Conservation (phyloP, 2,888 invertebrate genomes). For the Drosophila infuscata region DNA sequence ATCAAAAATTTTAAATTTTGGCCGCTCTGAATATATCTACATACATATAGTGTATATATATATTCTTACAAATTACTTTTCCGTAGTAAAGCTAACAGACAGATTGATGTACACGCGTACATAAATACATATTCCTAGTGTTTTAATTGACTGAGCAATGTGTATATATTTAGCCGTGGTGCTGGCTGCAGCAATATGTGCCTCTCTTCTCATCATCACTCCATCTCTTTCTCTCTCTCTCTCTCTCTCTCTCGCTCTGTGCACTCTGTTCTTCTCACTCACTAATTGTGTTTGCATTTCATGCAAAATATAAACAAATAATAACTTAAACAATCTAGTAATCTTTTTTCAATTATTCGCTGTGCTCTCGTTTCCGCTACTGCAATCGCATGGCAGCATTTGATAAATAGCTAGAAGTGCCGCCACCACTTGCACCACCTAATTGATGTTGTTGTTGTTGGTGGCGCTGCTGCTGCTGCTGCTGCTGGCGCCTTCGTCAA, state of each 20-base stretch:
- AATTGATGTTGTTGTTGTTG: constrained; percentile 29
- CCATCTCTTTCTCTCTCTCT: not conserved
- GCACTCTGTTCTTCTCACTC: constrained; percentile 7
- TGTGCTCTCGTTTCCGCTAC: constrained; percentile 27
- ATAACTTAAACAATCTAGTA: constrained; percentile 57
- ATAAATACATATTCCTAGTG: constrained; percentile 12
- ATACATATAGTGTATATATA: constrained; percentile 25
- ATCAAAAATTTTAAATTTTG: constrained; percentile 48
- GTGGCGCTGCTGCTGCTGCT: not conserved
- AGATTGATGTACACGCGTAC: constrained; percentile 15
- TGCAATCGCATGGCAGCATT: constrained; percentile 18
- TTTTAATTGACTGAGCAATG: constrained; percentile 63
- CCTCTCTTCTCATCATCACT: not conserved
- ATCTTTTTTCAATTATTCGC: constrained; percentile 32
- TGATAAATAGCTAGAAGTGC: constrained; percentile 19
- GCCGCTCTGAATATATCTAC: constrained; percentile 45
- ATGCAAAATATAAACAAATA: constrained; percentile 48
- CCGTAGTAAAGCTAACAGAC: constrained; percentile 38
- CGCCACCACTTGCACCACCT: constrained; percentile 4
- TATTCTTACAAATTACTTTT: constrained; percentile 35
- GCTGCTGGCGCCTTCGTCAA: constrained; percentile 83
- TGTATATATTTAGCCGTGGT: constrained; percentile 43
- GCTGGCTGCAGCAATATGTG: constrained; percentile 12
- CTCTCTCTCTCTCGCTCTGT: not conserved
- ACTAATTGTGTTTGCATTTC: constrained; percentile 48